A percentile compares a stretch with the other conserved stretches of the same genome.
phyloP scores from a whole-genome alignment of 2,797 vertebrate species.

The Paramormyrops hopkinsi region DNA sequence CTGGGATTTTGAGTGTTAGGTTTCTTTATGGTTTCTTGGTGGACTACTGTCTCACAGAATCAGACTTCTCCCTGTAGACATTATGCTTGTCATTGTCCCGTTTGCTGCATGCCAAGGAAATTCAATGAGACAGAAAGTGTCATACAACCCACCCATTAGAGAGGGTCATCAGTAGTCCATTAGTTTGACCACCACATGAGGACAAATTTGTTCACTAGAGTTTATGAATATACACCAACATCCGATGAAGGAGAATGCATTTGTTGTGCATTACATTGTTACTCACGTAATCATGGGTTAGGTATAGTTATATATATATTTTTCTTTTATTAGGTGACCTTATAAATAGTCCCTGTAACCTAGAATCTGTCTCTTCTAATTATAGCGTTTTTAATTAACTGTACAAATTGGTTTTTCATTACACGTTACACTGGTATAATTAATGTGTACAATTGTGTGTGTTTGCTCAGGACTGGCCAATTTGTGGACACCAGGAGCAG shows the following conservation, averaged over 20 bases:
- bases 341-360: not conserved
- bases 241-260: not conserved
- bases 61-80: not conserved
- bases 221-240: not conserved
- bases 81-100: not conserved
- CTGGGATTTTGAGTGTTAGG: not conserved
- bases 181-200: not conserved
- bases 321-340: not conserved
- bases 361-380: slow-evolving; percentile 1
- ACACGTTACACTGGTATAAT: not conserved
- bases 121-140: not conserved
- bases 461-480: slow-evolving; percentile 73
- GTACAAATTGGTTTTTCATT: slow-evolving; percentile 4
- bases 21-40: not conserved
- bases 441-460: slow-evolving; percentile 5
- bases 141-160: not conserved
- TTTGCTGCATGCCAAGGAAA: not conserved
- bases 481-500: slow-evolving; percentile 75
- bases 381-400: not conserved
- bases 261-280: not conserved
- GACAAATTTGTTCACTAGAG: not conserved
- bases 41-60: not conserved
- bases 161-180: not conserved
- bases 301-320: not conserved
- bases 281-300: not conserved